Conservation (phyloP, 2,888 invertebrate genomes). For the Axea sp. region DNA sequence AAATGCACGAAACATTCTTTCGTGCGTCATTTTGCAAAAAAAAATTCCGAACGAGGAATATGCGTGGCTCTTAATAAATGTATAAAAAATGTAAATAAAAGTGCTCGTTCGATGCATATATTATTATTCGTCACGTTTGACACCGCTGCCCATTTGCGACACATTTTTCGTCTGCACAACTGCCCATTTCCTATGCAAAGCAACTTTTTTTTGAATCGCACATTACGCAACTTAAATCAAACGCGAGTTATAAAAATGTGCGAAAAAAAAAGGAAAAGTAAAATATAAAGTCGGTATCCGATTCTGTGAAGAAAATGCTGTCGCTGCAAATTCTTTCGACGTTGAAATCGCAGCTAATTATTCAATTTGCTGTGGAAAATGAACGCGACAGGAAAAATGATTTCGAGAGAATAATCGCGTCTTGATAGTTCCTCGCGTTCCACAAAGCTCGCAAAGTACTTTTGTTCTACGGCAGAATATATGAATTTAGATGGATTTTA, state of each 20-base stretch:
- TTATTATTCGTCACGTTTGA: too few species aligned
- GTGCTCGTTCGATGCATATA: too few species aligned
- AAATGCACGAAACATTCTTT: too few species aligned
- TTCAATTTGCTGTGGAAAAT: conserved; percentile 23
- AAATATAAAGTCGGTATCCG: background rate
- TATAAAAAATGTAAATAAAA: too few species aligned
- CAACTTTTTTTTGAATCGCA: conserved; percentile 4
- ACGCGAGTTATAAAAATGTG: background rate
- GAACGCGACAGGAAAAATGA: conserved; percentile 7
- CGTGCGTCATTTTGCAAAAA: too few species aligned
- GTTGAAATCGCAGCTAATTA: conserved; percentile 22
- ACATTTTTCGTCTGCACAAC: too few species aligned
- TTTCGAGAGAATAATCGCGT: conserved; percentile 12
- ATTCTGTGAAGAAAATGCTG: conserved; percentile 6
- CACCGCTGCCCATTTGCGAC: too few species aligned
- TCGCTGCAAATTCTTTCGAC: conserved; percentile 19
- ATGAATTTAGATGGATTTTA: too few species aligned
- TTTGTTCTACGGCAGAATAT: too few species aligned
- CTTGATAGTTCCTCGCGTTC: conserved; percentile 4
- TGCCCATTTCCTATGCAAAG: too few species aligned
- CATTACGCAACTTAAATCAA: background rate
- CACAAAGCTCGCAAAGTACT: background rate
- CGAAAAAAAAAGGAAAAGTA: conserved; percentile 1
- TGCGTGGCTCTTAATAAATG: too few species aligned
- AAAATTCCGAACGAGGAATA: too few species aligned